Percentiles rank a stretch among this genome's conserved stretches.
Conservation (phyloP, 2,113 vertebrate genomes). For the Donacobius atricapilla region DNA sequence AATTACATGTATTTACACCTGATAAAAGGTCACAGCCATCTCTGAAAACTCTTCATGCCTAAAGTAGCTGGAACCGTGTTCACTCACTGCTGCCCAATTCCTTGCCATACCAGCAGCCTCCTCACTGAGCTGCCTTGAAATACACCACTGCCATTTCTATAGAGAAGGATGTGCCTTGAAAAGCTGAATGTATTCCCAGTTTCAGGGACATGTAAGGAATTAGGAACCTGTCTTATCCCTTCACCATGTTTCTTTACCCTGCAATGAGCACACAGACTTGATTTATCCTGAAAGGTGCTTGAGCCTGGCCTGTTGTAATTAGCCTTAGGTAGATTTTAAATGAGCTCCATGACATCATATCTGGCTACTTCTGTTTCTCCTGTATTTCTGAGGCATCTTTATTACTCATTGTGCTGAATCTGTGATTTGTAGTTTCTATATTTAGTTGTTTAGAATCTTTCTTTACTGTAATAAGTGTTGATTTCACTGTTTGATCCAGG, state of each 20-base stretch:
- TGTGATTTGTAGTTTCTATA: background rate
- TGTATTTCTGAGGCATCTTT: background rate
- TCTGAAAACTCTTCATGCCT: background rate
- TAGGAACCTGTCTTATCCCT: background rate
- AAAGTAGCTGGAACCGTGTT: background rate
- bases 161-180: background rate
- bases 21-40: background rate
- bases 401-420: background rate
- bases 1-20: fast-evolving
- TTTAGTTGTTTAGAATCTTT: background rate
- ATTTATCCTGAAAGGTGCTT: background rate
- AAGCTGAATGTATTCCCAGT: background rate
- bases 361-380: background rate
- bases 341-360: conserved; percentile 5
- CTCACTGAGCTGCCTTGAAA: background rate
- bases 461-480: background rate
- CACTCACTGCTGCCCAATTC: background rate
- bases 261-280: background rate
- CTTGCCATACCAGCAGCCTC: fast-evolving
- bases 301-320: background rate
- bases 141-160: background rate
- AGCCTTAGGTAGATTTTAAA: conserved; percentile 4
- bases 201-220: background rate
- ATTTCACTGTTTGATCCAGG: background rate
- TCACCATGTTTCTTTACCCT: background rate